phyloP scores from a whole-genome alignment of 1,140 invertebrate genomes.

The Adelges cooleyi region DNA sequence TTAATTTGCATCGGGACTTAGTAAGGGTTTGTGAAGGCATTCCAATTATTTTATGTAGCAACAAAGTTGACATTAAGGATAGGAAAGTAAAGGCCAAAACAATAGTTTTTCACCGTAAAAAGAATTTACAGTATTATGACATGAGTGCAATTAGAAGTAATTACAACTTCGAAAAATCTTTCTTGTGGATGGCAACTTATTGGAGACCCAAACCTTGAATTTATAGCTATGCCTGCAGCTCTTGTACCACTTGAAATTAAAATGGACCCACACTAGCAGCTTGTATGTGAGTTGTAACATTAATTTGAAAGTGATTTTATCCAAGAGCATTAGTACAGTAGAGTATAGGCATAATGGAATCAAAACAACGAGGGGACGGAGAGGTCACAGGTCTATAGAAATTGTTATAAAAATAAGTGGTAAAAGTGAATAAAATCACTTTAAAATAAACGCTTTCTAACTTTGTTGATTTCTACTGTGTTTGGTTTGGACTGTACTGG shows the following conservation, averaged over 20 bases:
- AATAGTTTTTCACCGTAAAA: constrained; percentile 99
- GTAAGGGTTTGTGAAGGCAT: constrained; percentile 98
- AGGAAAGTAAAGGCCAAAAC: constrained; percentile 99
- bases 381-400: no score
- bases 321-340: no score
- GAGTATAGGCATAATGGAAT: no score
- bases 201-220: constrained; percentile 97
- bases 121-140: constrained; percentile 99
- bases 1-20: constrained; percentile 98
- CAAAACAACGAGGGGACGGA: no score
- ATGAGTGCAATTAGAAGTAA: constrained; percentile 99
- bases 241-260: constrained; percentile 93
- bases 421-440: no score
- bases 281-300: no score
- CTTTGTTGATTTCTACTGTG: no score
- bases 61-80: constrained; percentile 99
- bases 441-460: no score
- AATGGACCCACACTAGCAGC: constrained; percentile 96
- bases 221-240: constrained; percentile 98
- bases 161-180: constrained; percentile 99
- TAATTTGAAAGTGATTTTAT: no score
- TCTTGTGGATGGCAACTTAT: constrained; percentile 95
- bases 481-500: no score
- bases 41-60: constrained; percentile 94
- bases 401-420: no score